Evolutionary conservation across 2,797 vertebrate genomes (phyloP), one percentile per base, ranked within the genome.

Genomic region (Tiaroga cobitis): DNA sequence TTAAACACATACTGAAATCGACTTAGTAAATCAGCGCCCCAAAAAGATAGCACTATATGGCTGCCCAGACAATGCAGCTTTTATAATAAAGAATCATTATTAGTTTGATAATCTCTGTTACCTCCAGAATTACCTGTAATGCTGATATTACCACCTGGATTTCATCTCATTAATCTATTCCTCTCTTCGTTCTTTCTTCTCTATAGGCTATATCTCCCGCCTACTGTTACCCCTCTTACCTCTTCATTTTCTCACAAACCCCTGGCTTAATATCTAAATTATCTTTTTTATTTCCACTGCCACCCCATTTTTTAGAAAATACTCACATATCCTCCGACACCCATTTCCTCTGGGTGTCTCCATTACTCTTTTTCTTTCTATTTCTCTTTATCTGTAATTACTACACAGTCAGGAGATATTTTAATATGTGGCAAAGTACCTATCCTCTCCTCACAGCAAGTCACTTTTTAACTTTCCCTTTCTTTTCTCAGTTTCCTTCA

Each of bases 401-500:
- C 61, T 29, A 70, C 74, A 65, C 16, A 70, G 49, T 74, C 59
- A 78, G 68, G 41, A 73, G 56, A 70, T 41, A 70, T 77, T 83
- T 83, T 88, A 68, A 83, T 73, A 80, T 84, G 70, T 70, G 51
- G 81, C 61, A 67, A 70, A 82, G 59, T 84, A 89, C 56, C 85
- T 87, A 83, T 84, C 87, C 90, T 87, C 75, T 86, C 5, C 81
- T 79, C 46, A 61, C 13, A 74, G 73, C 32, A 69, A 70, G 91
- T 92, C 92, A 91, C n/a, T 92, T 80, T 78, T 72, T 54, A 76
- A 77, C 68, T 79, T 68, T 67, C 65, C 43, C 65, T 49, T 41
- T 81, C 84, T 37, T 76, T 84, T 46, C 70, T 63, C 43, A 63
- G 32, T 73, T 63, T 73, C 18, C 39, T 72, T 85, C 21, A 63